Conservation (phyloP, 2,797 vertebrate genomes). For the Hydrophis major region DNA sequence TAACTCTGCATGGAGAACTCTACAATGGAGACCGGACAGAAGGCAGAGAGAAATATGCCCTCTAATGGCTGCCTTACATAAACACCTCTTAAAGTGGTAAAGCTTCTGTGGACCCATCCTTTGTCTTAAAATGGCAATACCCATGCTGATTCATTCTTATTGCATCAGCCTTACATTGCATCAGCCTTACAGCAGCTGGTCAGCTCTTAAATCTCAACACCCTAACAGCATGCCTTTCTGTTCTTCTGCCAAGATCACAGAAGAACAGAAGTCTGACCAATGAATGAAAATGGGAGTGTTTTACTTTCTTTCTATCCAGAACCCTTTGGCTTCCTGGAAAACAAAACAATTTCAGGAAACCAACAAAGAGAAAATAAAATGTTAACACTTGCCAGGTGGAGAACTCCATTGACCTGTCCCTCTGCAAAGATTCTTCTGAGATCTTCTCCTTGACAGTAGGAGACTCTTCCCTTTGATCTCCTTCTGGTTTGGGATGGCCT, state of each 20-base stretch:
- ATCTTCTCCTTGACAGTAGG: slow-evolving; percentile 59
- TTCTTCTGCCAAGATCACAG: not conserved
- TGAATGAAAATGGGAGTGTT: not conserved
- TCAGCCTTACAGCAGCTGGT: no score
- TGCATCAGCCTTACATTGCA: no score
- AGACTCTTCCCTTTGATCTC: slow-evolving; percentile 55
- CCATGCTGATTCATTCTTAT: no score
- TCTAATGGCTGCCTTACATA: no score
- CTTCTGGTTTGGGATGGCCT: slow-evolving; percentile 66
- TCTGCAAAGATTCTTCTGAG: slow-evolving; percentile 37
- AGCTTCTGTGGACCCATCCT: no score
- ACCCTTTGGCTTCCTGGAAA: not conserved
- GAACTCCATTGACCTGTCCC: slow-evolving; percentile 61
- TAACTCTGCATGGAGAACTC: no score
- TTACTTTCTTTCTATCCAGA: not conserved
- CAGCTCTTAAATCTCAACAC: no score
- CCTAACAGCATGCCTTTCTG: not conserved
- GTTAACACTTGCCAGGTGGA: slow-evolving; percentile 73
- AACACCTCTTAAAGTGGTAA: no score
- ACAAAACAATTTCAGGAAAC: not conserved
- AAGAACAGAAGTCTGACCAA: not conserved
- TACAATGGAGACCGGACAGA: no score
- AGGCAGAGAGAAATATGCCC: no score
- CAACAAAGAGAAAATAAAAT: not conserved
- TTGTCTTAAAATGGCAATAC: no score